Conservation (phyloP, 2,888 invertebrate species). For the Anoncus sp. region DNA sequence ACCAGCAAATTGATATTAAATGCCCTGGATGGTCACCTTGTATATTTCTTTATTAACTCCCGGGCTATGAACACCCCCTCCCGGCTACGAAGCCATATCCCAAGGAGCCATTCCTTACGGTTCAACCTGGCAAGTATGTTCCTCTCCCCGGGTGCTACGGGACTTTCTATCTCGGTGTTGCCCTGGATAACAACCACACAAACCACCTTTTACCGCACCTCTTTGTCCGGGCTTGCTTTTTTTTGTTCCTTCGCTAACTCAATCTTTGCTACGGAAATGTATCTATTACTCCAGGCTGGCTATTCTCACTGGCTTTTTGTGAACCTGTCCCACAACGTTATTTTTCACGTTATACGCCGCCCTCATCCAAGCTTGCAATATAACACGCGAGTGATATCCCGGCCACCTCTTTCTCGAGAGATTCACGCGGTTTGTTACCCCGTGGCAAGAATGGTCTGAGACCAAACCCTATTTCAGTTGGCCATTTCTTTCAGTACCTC, state of each 20-base stretch:
- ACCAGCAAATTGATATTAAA: slow-evolving; percentile 81
- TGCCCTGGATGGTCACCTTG: slow-evolving; percentile 80
- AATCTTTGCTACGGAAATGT: slow-evolving; percentile 45
- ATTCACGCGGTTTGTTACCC: slow-evolving; percentile 47
- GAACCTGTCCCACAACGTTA: too few relatives aligned
- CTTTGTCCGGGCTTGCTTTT: slow-evolving; percentile 46
- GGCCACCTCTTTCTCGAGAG: slow-evolving; percentile 11
- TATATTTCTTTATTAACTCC: slow-evolving; percentile 81
- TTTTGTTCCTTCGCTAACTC: slow-evolving; percentile 26
- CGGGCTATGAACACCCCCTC: slow-evolving; percentile 18
- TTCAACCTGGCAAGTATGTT: slow-evolving; percentile 61
- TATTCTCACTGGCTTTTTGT: slow-evolving; percentile 32
- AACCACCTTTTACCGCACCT: slow-evolving; percentile 46
- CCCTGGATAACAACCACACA: slow-evolving; percentile 33
- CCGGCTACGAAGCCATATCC: slow-evolving; percentile 61
- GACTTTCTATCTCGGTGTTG: slow-evolving; percentile 39
- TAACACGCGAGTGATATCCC: slow-evolving; percentile 19
- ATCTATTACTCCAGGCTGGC: slow-evolving; percentile 46
- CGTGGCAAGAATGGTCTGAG: slow-evolving; percentile 4
- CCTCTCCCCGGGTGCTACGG: slow-evolving; percentile 27
- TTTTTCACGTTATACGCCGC: slow-evolving; percentile 45
- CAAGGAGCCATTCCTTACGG: slow-evolving; percentile 66
- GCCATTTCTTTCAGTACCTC: neutral
- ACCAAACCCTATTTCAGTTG: slow-evolving; percentile 26
- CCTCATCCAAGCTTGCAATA: slow-evolving; percentile 27